Conservation (phyloP, 2,113 vertebrate species). For the Nansenia antarctica region DNA sequence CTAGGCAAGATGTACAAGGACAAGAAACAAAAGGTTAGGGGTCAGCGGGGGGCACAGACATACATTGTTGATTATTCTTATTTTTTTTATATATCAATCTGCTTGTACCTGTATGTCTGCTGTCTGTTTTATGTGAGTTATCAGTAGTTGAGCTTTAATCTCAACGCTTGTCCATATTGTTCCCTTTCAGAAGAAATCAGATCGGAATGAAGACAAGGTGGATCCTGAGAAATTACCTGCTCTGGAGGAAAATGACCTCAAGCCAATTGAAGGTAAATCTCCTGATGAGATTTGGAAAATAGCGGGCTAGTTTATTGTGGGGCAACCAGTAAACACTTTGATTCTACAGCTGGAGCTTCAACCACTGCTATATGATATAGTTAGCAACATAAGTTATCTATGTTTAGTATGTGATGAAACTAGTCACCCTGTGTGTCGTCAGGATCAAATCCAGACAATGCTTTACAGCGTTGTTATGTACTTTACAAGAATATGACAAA, state of each 20-base stretch:
- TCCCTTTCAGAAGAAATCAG: conserved; percentile 77
- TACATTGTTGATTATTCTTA: too few species aligned
- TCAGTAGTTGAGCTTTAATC: too few species aligned
- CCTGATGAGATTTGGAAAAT: too few species aligned
- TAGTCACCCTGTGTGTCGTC: background rate
- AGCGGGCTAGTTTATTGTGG: too few species aligned
- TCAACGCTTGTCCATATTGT: background rate
- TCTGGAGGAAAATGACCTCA: conserved; percentile 80
- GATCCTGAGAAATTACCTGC: conserved; percentile 85
- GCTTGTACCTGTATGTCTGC: background rate
- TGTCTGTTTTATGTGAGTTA: background rate
- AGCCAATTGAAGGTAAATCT: conserved; percentile 81
- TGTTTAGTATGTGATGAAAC: background rate
- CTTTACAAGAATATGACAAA: too few species aligned
- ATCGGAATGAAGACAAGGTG: conserved; percentile 76
- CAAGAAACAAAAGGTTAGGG: conserved; percentile 91
- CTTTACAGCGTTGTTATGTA: background rate
- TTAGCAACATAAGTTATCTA: too few species aligned
- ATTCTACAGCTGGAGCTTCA: too few species aligned
- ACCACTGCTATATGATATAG: too few species aligned
- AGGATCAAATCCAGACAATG: background rate
- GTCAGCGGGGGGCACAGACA: background rate
- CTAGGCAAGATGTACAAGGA: conserved; percentile 98
- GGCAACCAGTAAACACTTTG: too few species aligned
- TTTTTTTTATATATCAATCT: too few species aligned